Evolutionary conservation across 92 coral and sea anemone genomes (phyloP).

Genomic region (Porites evermanni): DNA sequence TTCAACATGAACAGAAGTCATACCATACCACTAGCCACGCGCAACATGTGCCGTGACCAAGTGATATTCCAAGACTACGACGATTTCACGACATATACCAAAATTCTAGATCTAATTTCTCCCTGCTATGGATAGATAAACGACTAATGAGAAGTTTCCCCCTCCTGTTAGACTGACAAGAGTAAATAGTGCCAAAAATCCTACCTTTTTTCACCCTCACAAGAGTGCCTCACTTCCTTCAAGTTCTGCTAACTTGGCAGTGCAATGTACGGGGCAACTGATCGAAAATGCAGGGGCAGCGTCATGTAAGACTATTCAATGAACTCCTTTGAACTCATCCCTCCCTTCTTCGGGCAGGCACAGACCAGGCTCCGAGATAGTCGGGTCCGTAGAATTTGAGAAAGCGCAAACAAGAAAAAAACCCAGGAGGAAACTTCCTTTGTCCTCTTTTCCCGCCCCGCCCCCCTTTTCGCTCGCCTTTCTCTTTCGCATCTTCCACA

Average conservation of each 20-base stretch:
- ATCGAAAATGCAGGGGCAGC: slow-evolving; percentile 29
- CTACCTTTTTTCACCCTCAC: slow-evolving; percentile 2
- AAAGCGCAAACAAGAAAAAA: too few species aligned
- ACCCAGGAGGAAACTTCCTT: too few species aligned
- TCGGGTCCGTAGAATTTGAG: too few species aligned
- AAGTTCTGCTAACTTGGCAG: slow-evolving; percentile 12
- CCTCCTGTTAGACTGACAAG: too few species aligned
- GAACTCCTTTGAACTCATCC: neutral
- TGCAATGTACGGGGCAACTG: slow-evolving; percentile 24
- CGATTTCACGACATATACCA: neutral
- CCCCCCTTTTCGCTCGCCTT: too few species aligned
- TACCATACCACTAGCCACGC: slow-evolving; percentile 31
- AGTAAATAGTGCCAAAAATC: neutral
- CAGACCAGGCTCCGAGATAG: too few species aligned
- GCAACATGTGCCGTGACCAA: slow-evolving; percentile 36
- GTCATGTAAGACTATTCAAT: slow-evolving; percentile 12
- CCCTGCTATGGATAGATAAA: neutral
- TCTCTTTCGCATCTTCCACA: too few species aligned
- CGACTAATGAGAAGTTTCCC: neutral
- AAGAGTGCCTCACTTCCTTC: neutral
- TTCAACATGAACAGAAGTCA: slow-evolving; percentile 6
- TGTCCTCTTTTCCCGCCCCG: too few species aligned
- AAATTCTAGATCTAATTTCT: neutral
- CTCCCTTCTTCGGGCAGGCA: neutral
- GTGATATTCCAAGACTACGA: slow-evolving; percentile 27